Conservation (phyloP, 1,140 invertebrate genomes). For the Diorhabda sublineata region DNA sequence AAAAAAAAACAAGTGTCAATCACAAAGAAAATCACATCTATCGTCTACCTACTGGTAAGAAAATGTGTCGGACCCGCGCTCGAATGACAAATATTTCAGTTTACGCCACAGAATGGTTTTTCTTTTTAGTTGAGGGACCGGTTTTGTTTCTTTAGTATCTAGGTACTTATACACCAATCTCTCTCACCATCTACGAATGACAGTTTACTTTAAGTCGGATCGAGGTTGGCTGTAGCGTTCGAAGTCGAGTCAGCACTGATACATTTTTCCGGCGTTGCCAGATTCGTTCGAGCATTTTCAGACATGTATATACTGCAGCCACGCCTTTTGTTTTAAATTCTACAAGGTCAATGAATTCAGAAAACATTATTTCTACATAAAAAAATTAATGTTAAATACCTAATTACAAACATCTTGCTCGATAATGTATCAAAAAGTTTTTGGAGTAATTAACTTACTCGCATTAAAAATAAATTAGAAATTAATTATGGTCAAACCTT, state of each 20-base stretch:
- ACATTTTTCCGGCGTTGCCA: not conserved
- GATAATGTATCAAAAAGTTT: not conserved
- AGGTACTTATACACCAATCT: not conserved
- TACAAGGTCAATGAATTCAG: not conserved
- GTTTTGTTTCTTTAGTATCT: not conserved
- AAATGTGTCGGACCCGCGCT: not conserved
- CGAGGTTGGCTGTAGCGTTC: slow-evolving; percentile 3
- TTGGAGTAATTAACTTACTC: not conserved
- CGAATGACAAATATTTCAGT: slow-evolving; percentile 4
- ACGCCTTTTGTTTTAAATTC: not conserved
- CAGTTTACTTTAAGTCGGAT: not conserved
- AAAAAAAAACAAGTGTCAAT: slow-evolving; percentile 20
- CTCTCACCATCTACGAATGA: slow-evolving; percentile 1
- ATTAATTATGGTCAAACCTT: not conserved
- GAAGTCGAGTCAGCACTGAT: not conserved
- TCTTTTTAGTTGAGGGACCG: slow-evolving; percentile 7
- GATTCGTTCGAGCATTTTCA: not conserved
- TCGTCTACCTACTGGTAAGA: not conserved
- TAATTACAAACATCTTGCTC: not conserved
- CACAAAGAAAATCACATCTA: slow-evolving; percentile 19
- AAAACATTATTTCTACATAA: not conserved
- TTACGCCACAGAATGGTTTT: slow-evolving; percentile 9
- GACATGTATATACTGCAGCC: not conserved
- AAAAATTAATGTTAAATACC: not conserved
- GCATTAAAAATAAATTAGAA: not conserved